Conservation (phyloP, 2,888 invertebrate genomes). For the Apantesis nais region DNA sequence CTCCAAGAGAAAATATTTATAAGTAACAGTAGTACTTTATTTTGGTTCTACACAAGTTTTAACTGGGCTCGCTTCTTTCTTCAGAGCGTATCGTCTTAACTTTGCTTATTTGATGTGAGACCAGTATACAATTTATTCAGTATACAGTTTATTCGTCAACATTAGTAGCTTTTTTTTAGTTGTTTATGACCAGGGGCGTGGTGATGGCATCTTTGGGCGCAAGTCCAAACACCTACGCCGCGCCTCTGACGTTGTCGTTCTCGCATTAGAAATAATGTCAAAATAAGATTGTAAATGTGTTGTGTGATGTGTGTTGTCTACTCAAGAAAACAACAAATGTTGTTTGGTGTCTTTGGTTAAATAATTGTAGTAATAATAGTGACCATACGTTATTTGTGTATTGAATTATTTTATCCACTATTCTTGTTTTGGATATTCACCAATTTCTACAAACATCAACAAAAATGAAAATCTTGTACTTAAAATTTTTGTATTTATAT, state of each 20-base stretch:
- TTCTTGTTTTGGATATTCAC: neutral
- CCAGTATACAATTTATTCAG: too few species aligned
- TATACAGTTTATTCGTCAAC: constrained; percentile 43
- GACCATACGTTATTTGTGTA: neutral
- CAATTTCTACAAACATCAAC: neutral
- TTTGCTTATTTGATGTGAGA: too few species aligned
- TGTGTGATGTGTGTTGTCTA: neutral
- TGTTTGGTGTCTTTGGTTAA: neutral
- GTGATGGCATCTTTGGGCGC: constrained; percentile 59
- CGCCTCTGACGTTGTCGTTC: constrained; percentile 43
- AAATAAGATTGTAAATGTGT: constrained; percentile 5
- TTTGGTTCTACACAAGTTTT: neutral
- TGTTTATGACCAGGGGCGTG: constrained; percentile 63
- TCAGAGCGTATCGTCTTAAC: too few species aligned
- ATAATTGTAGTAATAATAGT: neutral
- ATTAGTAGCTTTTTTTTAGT: constrained; percentile 44
- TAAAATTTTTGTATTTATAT: neutral
- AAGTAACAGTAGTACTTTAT: neutral
- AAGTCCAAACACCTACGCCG: constrained; percentile 62
- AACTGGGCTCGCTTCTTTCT: too few species aligned
- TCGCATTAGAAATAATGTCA: constrained; percentile 24
- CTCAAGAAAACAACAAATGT: neutral
- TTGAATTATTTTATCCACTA: neutral
- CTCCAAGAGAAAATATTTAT: neutral
- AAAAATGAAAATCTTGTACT: neutral